Evolutionary conservation across 2,113 vertebrate genomes (phyloP), one percentile per base, ranked within the genome.

Genomic region (Cheirogaleus medius): DNA sequence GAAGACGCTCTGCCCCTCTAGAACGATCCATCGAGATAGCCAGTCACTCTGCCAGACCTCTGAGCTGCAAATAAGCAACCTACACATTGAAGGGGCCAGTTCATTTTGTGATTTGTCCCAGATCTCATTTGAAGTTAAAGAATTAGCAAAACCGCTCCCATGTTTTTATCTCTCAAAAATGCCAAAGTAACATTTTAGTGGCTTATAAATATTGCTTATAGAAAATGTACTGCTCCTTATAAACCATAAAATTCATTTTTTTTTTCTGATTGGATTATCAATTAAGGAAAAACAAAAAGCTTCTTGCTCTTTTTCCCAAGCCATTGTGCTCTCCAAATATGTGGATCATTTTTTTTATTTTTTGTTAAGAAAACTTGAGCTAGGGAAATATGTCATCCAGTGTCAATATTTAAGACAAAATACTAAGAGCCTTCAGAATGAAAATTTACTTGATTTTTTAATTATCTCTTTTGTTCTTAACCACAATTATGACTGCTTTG

Each of bases 1-100:
- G 6, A 63, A 56, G 4, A 7, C 0, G 2, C 3, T 49, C 10
- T 52, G 2, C 18, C 8, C 4, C 20, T 25, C 77, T 20, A 1
- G 27, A 74, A 90, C 18, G 39, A 47, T 49, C 23, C 13, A 32
- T 63, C 73, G 9, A 25, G 20, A 27, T 32, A 63, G 52, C 23
- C 8, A 42, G 17, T 37, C 25, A 47, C n/a, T 81, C 32, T 21
- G 39, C 14, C 4, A 54, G 68, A 63, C 18, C 20, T 63, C 14
- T n/a, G 29, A 81, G 3, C 5, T 37, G 8, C 42, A 17, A 66
- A 39, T 81, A 83, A 78, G 12, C 5, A 14, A 77, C 11, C n/a
- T 20, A 14, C 9, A 54, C 83, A 18, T 54, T 63, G 76, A 76
- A 60, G 4, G 56, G 1, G 4, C 6, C 37, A 83, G 8, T 56